Percentiles rank a stretch among this genome's conserved stretches.
Conservation (phyloP, 2,888 invertebrate genomes). For the Tyria jacobaeae region DNA sequence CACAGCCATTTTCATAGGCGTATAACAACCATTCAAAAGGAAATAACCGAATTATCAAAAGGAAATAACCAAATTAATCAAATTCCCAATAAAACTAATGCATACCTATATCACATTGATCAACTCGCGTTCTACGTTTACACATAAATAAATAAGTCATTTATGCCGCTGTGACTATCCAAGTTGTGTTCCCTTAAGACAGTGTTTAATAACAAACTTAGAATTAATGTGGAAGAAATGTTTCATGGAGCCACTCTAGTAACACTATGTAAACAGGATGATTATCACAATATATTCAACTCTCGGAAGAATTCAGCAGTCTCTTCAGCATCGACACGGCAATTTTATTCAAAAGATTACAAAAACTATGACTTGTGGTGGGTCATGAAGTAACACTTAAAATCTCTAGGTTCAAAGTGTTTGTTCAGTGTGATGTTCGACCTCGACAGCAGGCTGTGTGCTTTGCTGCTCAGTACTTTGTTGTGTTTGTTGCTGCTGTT, state of each 20-base stretch:
- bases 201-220: conserved; percentile 15
- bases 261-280: conserved; percentile 10
- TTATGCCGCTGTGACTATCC: conserved; percentile 32
- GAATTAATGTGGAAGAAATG: conserved; percentile 12
- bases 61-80: conserved; percentile 23
- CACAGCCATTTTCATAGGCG: conserved; percentile 30
- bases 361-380: conserved; percentile 39
- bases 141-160: conserved; percentile 38
- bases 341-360: conserved; percentile 24
- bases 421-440: conserved; percentile 71
- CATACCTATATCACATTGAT: conserved; percentile 28
- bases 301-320: conserved; percentile 25
- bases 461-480: conserved; percentile 64
- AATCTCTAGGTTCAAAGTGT: conserved; percentile 66
- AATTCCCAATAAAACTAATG: conserved; percentile 24
- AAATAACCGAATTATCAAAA: conserved; percentile 20
- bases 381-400: conserved; percentile 44
- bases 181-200: conserved; percentile 7
- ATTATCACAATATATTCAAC: conserved; percentile 41
- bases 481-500: conserved; percentile 66
- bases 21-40: conserved; percentile 17
- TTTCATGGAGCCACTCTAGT: conserved; percentile 14
- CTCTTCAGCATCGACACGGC: conserved; percentile 23
- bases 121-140: conserved; percentile 27
- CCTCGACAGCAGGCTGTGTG: conserved; percentile 68